Base-by-base conservation (phyloP, 2,797 vertebrate species). In the Anguilla marmorata region DNA sequence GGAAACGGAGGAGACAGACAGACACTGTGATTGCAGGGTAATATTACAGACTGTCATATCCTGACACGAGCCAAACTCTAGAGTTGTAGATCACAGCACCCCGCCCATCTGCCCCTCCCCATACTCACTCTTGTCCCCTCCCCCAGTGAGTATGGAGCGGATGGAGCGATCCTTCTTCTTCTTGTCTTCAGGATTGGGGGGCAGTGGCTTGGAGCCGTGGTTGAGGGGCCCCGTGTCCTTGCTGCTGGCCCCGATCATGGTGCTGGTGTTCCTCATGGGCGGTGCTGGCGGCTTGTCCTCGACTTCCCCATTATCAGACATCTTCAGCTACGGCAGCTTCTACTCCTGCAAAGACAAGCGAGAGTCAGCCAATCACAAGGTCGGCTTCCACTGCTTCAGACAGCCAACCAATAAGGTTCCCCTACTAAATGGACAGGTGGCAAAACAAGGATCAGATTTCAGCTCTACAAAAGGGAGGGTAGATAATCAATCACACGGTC, bases 261-360 rank as follows among this genome's bases (percentile, higher is more conserved):
- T 99, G 96, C 98, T 99, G 91, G 97, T 98, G 92, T 98, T 99
- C 94, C 98, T 97, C 98, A 99, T 98, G 0, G 98, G 98, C 84
- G 98, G 98, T 88, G 98, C 98, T 84, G 98, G 98, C 0, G 98
- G 98, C 93, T 98, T 99, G 95, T 99, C 98, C 92, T 99, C 97
- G 87, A 96, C 95, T 93, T 98, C 98, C 89, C 97, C 97, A 96
- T 98, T 98, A 93, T 97, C 98, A 90, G 98, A 99, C 98, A 99
- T 99, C 92, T 97, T 98, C 93, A 94, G 93, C 0, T 90, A 85
- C 84, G 90, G 89, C 94, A 91, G 92, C 91, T 87, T 91, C 91
- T 88, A 92, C 95, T 96, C 90, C 7, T 92, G 89, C 63, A 90
- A 54, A 24, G 52, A 86, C 63, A 89, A 93, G 0, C 56, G 58